These are phyloP conservation scores for Metaphire vulgaris DNA, from an alignment of 1,140 invertebrate species.

Conservation along the genomic window DNA sequence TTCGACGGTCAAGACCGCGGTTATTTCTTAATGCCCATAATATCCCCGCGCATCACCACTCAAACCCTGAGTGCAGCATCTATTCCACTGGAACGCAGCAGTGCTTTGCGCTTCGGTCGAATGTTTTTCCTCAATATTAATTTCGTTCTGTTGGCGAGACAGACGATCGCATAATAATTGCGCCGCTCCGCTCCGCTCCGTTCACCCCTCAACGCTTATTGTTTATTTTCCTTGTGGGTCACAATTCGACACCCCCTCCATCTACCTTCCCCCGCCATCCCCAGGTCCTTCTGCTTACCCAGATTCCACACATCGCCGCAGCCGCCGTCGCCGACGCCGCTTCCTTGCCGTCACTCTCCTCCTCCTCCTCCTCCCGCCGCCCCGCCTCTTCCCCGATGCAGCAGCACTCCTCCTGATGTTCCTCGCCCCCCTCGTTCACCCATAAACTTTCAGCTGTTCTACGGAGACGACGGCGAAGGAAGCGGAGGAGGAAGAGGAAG, in stretches of 20 bases:
- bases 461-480: not conserved
- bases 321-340: too few species aligned
- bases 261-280: not conserved
- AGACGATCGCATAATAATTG: not conserved
- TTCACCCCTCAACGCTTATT: not conserved
- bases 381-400: too few species aligned
- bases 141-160: not conserved
- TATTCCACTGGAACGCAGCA: not conserved
- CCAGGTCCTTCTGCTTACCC: not conserved
- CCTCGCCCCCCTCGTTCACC: too few species aligned
- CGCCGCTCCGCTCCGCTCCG: not conserved
- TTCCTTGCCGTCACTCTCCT: too few species aligned
- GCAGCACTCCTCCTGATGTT: too few species aligned
- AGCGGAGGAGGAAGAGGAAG: not conserved
- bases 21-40: too few species aligned
- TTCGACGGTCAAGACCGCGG: too few species aligned
- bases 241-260: not conserved
- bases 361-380: too few species aligned
- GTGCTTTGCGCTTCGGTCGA: not conserved
- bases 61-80: too few species aligned
- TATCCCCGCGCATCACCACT: too few species aligned
- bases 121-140: not conserved
- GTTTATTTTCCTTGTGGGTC: constrained; percentile 1
- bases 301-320: not conserved
- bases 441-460: too few species aligned